Conservation (phyloP, 1,140 invertebrate genomes). For the Marisa cornuarietis region DNA sequence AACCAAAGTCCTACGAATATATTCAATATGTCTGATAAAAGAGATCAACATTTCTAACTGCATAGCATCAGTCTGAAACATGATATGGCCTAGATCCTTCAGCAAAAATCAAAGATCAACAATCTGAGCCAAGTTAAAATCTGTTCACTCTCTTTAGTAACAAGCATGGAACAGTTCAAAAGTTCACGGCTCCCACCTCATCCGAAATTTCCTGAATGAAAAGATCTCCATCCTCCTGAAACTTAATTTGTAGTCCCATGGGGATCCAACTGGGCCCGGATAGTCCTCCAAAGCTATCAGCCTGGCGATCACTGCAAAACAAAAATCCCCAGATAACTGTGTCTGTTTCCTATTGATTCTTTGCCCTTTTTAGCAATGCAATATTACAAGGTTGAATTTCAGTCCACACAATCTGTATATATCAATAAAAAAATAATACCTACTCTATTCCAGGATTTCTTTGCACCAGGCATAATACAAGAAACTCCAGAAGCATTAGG, state of each 20-base stretch:
- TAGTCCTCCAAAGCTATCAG: slow-evolving; percentile 7
- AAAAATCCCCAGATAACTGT: slow-evolving; percentile 28
- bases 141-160: neutral
- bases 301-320: slow-evolving; percentile 37
- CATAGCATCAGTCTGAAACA: neutral
- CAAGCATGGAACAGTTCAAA: too few species aligned
- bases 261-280: slow-evolving; percentile 65
- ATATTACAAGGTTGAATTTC: too few species aligned
- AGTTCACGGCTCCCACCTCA: slow-evolving; percentile 33
- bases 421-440: too few species aligned
- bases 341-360: too few species aligned
- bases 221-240: slow-evolving; percentile 58
- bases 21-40: neutral
- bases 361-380: too few species aligned
- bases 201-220: slow-evolving; percentile 56
- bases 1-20: too few species aligned
- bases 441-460: too few species aligned
- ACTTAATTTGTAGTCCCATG: slow-evolving; percentile 58
- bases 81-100: neutral
- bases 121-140: neutral
- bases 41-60: too few species aligned
- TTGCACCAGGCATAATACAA: too few species aligned
- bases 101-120: neutral
- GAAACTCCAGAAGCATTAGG: too few species aligned
- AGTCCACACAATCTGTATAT: too few species aligned